Percentiles rank a stretch among this genome's conserved stretches.
phyloP scores from a whole-genome alignment of 2,797 vertebrate species.

The Poeciliopsis turneri region DNA sequence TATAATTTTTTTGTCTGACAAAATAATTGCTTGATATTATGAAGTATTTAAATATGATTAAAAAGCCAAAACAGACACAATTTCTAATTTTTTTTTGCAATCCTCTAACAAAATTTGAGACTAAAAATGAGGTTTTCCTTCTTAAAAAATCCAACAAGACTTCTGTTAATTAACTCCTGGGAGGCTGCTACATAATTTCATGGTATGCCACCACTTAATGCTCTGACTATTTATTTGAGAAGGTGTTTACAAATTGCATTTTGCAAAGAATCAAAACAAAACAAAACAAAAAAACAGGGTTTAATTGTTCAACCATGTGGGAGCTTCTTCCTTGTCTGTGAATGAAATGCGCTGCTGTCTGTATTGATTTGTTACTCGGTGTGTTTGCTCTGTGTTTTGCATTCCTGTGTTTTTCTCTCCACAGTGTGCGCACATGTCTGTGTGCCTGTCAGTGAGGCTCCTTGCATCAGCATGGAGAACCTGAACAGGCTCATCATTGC shows the following conservation, averaged over 20 bases:
- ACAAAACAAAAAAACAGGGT: not conserved
- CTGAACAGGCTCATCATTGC: conserved; percentile 58
- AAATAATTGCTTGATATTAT: not conserved
- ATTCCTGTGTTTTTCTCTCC: conserved; percentile 12
- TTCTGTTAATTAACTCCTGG: not conserved
- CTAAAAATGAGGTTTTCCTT: not conserved
- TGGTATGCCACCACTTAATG: not conserved
- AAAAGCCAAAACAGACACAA: not conserved
- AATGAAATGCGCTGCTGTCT: conserved; percentile 15
- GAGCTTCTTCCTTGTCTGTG: not conserved
- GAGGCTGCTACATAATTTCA: not conserved
- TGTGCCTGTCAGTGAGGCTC: conserved; percentile 15
- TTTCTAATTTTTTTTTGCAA: not conserved
- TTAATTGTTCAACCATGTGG: not conserved
- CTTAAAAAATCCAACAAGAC: not conserved
- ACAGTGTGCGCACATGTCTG: conserved; percentile 22
- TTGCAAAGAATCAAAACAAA: not conserved
- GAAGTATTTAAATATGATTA: not conserved
- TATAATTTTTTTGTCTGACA: not conserved
- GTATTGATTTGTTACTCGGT: conserved; percentile 14
- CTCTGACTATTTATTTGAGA: not conserved
- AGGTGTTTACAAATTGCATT: not conserved
- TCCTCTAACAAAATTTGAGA: not conserved
- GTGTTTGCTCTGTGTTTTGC: conserved; percentile 6
- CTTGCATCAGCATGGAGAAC: conserved; percentile 31